A percentile compares a stretch with the other conserved stretches of the same genome.
These are phyloP conservation scores for Huso huso DNA, from an alignment of 2,797 vertebrate genomes.

Conservation along the genomic window DNA sequence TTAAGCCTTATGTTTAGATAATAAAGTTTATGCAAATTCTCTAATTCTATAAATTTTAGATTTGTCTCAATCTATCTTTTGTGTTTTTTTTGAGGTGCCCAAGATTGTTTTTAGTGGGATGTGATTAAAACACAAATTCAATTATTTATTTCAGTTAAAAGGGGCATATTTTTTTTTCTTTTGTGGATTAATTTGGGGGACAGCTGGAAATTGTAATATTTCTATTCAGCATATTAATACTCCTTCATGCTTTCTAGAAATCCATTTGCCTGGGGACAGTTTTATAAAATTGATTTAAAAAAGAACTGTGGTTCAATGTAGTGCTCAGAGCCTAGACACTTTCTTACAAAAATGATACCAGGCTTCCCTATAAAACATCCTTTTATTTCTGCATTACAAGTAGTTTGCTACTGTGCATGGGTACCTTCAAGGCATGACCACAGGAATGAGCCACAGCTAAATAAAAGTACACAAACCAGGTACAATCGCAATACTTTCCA, in stretches of 20 bases:
- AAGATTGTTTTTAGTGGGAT: slow-evolving; percentile 58
- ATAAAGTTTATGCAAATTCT: slow-evolving; percentile 90
- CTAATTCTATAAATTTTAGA: slow-evolving; percentile 96
- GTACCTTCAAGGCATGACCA: slow-evolving; percentile 56
- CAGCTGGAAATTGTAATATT: background rate
- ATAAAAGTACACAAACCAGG: too few relatives aligned
- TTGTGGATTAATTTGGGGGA: background rate
- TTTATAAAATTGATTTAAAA: background rate
- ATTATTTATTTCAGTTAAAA: slow-evolving; percentile 53
- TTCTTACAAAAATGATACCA: too few relatives aligned
- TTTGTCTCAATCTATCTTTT: slow-evolving; percentile 82
- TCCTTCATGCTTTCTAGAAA: slow-evolving; percentile 14
- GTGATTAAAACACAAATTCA: slow-evolving; percentile 67
- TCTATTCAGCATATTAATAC: slow-evolving; percentile 14
- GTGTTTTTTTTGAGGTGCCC: slow-evolving; percentile 48
- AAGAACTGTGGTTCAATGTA: background rate
- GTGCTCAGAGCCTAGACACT: too few relatives aligned
- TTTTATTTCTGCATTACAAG: slow-evolving; percentile 22
- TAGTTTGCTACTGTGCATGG: slow-evolving; percentile 56
- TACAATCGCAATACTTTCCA: too few relatives aligned
- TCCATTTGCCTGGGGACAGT: slow-evolving; percentile 1
- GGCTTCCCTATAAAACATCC: background rate
- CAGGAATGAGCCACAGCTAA: slow-evolving; percentile 44
- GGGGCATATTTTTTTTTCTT: background rate
- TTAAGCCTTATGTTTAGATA: slow-evolving; percentile 80